Conservation (phyloP, 2,113 vertebrate species). For the Castor canadensis region DNA sequence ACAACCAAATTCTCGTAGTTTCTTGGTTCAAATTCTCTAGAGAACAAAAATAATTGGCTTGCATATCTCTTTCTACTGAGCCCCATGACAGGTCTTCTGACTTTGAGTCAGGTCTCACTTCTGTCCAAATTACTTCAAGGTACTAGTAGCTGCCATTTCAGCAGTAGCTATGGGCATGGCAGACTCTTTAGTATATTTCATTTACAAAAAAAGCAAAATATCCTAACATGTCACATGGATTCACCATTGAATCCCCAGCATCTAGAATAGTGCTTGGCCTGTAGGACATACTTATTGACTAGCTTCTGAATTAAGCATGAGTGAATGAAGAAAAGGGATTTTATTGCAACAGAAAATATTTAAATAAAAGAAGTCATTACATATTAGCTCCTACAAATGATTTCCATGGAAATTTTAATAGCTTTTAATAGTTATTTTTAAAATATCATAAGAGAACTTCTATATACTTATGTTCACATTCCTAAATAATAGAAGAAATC, state of each 20-base stretch:
- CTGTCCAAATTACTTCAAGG: background rate
- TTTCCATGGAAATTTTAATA: constrained; percentile 53
- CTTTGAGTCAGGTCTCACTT: background rate
- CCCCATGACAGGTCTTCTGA: background rate
- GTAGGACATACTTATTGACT: background rate
- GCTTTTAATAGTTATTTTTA: constrained; percentile 51
- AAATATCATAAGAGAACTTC: constrained; percentile 46
- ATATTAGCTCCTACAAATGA: background rate
- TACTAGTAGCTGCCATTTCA: background rate
- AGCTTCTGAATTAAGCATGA: background rate
- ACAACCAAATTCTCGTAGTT: background rate
- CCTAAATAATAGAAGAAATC: constrained; percentile 64
- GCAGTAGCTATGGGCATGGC: background rate
- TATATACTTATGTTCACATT: constrained; percentile 2
- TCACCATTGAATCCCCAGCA: background rate
- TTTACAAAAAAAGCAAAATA: constrained; percentile 20
- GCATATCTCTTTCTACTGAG: constrained; percentile 1
- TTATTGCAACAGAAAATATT: constrained; percentile 42
- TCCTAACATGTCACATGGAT: background rate
- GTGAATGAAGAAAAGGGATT: background rate
- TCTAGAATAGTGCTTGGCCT: constrained; percentile 12
- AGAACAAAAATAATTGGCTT: background rate
- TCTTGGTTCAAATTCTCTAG: background rate
- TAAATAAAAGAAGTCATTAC: constrained; percentile 5
- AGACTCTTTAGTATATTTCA: background rate